Conservation (phyloP, 2,797 vertebrate genomes). For the Enteromius anoplus region DNA sequence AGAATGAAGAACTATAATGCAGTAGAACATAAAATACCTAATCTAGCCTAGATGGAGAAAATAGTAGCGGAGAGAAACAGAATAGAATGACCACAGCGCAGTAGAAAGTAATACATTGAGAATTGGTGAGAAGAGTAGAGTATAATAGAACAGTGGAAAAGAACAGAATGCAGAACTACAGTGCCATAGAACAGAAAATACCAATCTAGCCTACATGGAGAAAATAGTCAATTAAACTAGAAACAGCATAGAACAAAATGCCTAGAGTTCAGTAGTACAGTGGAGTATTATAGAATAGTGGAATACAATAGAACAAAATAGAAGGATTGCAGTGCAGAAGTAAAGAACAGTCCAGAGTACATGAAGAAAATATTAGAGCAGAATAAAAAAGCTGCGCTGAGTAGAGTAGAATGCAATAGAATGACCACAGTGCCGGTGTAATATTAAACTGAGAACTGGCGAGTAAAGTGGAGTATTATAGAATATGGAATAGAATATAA, state of each 20-base stretch:
- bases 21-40: not conserved
- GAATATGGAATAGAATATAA: not conserved
- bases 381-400: too few species aligned
- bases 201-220: not conserved
- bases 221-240: not conserved
- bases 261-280: too few species aligned
- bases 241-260: not conserved
- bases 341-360: not conserved
- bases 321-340: not conserved
- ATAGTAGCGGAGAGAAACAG: not conserved
- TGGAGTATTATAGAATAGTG: not conserved
- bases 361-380: too few species aligned
- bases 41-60: not conserved
- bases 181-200: not conserved
- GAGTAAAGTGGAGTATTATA: not conserved
- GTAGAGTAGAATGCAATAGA: not conserved
- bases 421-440: too few species aligned
- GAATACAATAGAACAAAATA: not conserved
- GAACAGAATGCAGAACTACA: not conserved
- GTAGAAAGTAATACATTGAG: not conserved
- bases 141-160: not conserved
- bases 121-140: too few species aligned
- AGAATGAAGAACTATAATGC: not conserved
- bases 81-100: not conserved
- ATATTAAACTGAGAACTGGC: not conserved